These are phyloP conservation scores for Aphaenogaster rudis DNA, from an alignment of 1,140 invertebrate genomes.

Conservation along the genomic window DNA sequence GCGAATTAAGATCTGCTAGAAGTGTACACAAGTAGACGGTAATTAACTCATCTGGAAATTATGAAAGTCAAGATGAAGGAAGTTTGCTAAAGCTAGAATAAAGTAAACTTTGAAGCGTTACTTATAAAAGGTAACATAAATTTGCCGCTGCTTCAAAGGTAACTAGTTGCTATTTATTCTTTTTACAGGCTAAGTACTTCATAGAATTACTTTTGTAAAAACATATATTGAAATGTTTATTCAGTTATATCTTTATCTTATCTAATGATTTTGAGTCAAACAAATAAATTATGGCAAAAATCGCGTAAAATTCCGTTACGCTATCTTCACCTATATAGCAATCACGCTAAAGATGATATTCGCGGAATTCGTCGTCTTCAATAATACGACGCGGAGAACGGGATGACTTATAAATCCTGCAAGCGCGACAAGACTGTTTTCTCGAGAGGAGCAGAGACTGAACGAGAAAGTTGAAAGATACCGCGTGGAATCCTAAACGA, in stretches of 20 bases:
- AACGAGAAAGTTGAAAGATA: conserved; percentile 56
- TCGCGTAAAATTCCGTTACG: neutral
- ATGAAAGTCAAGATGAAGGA: conserved; percentile 48
- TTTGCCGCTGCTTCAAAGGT: conserved; percentile 59
- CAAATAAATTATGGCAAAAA: neutral
- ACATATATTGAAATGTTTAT: conserved; percentile 47
- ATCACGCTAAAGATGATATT: conserved; percentile 17
- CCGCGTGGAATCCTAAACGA: conserved; percentile 71
- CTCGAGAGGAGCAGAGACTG: conserved; percentile 16
- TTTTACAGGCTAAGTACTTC: conserved; percentile 38
- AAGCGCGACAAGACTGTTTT: conserved; percentile 69
- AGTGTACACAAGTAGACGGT: conserved; percentile 39
- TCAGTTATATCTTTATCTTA: conserved; percentile 12
- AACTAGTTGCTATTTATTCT: conserved; percentile 56
- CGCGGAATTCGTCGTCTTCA: conserved; percentile 48
- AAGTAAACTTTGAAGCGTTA: conserved; percentile 65
- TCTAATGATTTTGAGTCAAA: neutral
- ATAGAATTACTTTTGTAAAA: conserved; percentile 33
- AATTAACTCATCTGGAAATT: conserved; percentile 53
- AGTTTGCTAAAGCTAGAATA: conserved; percentile 32
- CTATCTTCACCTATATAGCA: neutral
- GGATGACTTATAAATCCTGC: conserved; percentile 64
- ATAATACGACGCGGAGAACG: conserved; percentile 49
- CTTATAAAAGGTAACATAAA: conserved; percentile 60
- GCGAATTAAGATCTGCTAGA: conserved; percentile 54